Evolutionary conservation across 2,888 invertebrate species (phyloP), one percentile per base, ranked within the genome.

Genomic region (Chloroclysta siterata): DNA sequence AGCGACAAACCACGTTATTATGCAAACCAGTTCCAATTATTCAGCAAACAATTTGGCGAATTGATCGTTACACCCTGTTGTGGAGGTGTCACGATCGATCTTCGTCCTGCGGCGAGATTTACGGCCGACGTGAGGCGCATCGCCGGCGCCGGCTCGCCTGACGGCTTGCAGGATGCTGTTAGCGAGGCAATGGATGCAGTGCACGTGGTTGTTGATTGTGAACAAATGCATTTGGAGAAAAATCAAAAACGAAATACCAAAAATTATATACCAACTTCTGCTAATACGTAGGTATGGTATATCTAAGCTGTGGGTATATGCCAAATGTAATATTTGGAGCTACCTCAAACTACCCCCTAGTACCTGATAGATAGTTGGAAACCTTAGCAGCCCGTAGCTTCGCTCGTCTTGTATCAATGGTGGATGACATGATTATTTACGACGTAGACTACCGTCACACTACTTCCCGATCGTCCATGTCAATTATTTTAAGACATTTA

Each of bases 31-130:
- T 52, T 58, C 33, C 72, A 72, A 70, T 70, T 66, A 70, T 70
- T 68, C 68, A 67, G 60, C 66, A 70, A 70, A 72, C 70, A 70
- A 65, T 68, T 69, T 70, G 62, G 69, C 57, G 54, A 66, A 70
- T 65, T 70, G 68, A 70, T 72, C 65, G 70, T 63, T 60, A 66
- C 65, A 68, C 67, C 67, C 60, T 73, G 81, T 77, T 77, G 74
- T 75, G 70, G 64, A 68, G 72, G 70, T 77, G 82, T 79, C 79
- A 78, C 81, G 65, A 85, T 87, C 83, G 81, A 85, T 88, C 87
- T 88, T 84, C 82, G 82, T 87, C 81, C 73, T 70, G 57, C 70
- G 44, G 66, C 63, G 81, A 79, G 87, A 89, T 89, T 88, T 88
- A 89, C 83, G 82, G 79, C 63, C 74, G 81, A 81, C 82, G 76